A percentile compares a stretch with the other conserved stretches of the same genome.
phyloP scores from a whole-genome alignment of 92 coral and sea anemone genomes.

The Epizoanthus scotinus region DNA sequence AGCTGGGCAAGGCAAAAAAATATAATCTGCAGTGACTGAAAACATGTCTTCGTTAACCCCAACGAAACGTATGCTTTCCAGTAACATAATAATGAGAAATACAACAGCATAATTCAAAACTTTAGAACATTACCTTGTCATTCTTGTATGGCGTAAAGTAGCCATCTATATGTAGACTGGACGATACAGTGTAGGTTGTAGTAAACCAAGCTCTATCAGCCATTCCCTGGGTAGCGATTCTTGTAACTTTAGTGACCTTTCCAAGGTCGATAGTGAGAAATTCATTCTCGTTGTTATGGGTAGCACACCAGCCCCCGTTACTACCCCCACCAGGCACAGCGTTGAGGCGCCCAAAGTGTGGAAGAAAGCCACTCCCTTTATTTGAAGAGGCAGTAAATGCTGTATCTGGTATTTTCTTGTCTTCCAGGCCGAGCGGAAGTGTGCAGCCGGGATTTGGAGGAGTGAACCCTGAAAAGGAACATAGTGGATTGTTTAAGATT shows the following conservation, averaged over 20 bases:
- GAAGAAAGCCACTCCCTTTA: background rate
- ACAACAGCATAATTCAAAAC: too few relatives aligned
- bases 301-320: slow-evolving; percentile 24
- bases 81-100: too few relatives aligned
- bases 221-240: slow-evolving; percentile 26
- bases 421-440: slow-evolving; percentile 15
- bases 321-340: background rate
- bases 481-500: too few relatives aligned
- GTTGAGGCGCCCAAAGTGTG: slow-evolving; percentile 24
- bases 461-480: slow-evolving; percentile 5
- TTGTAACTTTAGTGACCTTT: slow-evolving; percentile 15
- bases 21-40: too few relatives aligned
- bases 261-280: slow-evolving; percentile 26
- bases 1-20: too few relatives aligned
- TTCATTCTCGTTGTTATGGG: slow-evolving; percentile 12
- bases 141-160: slow-evolving; percentile 26
- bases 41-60: too few relatives aligned
- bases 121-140: background rate
- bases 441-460: slow-evolving; percentile 33
- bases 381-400: slow-evolving; percentile 20
- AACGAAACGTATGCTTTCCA: too few relatives aligned
- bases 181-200: slow-evolving; percentile 8
- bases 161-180: background rate
- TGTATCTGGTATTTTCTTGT: slow-evolving; percentile 11
- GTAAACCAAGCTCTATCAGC: slow-evolving; percentile 7